These are phyloP conservation scores for Babylonia areolata DNA, from an alignment of 1,140 invertebrate species.

Conservation along the genomic window DNA sequence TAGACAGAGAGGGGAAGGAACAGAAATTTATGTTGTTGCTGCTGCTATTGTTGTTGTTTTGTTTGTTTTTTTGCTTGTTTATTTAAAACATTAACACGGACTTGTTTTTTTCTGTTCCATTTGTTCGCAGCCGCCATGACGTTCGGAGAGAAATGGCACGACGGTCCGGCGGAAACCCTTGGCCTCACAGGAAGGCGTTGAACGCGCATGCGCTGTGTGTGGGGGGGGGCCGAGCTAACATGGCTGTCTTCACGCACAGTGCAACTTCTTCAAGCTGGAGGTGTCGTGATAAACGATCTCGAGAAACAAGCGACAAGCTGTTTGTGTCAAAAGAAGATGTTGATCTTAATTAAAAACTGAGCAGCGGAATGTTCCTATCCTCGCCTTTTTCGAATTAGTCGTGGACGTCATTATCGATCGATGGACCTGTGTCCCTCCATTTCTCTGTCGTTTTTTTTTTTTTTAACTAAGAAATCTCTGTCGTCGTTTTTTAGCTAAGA, in stretches of 20 bases:
- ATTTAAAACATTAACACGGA: neutral
- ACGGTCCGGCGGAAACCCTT: slow-evolving; percentile 13
- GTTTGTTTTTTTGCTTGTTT: neutral
- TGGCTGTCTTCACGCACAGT: too few relatives aligned
- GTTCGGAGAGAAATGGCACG: slow-evolving; percentile 15
- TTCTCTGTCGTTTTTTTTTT: too few relatives aligned
- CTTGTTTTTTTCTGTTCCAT: neutral
- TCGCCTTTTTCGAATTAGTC: too few relatives aligned
- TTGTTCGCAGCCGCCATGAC: slow-evolving; percentile 1
- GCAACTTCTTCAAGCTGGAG: neutral
- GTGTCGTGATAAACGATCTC: neutral
- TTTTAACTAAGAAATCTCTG: too few relatives aligned
- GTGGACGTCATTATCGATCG: too few relatives aligned
- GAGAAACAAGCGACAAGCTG: neutral
- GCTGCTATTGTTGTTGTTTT: neutral
- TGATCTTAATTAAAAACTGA: neutral
- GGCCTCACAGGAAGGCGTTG: slow-evolving; percentile 14
- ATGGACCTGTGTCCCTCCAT: too few relatives aligned
- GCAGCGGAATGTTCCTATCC: neutral
- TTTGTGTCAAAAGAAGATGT: neutral
- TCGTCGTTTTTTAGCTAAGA: too few relatives aligned
- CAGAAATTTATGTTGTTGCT: too few relatives aligned
- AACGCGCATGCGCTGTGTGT: neutral
- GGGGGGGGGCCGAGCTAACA: neutral
- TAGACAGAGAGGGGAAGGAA: too few relatives aligned